A percentile compares a stretch with the other conserved stretches of the same genome.
Evolutionary conservation across 2,797 vertebrate genomes (phyloP).

Genomic region (Cuniculus paca): DNA sequence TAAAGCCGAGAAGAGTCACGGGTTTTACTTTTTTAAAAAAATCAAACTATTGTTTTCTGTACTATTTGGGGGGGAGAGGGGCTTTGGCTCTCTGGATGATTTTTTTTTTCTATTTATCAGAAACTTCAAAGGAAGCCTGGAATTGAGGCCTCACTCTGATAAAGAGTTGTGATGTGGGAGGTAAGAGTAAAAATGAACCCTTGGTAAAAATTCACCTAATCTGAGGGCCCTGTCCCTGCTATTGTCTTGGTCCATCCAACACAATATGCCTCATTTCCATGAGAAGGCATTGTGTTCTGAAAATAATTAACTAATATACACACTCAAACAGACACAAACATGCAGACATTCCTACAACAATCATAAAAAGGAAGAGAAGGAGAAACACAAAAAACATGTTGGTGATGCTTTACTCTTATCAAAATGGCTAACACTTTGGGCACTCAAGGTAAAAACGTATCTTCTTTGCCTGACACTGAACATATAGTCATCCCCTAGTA

Average conservation of each 20-base stretch:
- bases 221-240: not conserved
- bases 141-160: conserved; percentile 17
- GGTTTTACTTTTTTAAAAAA: conserved; percentile 39
- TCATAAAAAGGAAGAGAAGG: conserved; percentile 41
- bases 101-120: conserved; percentile 10
- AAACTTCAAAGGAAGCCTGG: not conserved
- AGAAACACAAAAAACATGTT: conserved; percentile 48
- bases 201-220: not conserved
- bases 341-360: not conserved
- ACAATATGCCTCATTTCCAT: conserved; percentile 29
- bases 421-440: conserved; percentile 17
- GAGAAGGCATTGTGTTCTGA: conserved; percentile 6
- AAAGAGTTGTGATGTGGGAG: not conserved
- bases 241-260: not conserved
- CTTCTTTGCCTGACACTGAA: not conserved
- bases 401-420: conserved; percentile 29
- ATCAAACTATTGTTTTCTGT: not conserved
- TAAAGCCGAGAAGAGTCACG: not conserved
- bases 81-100: not conserved
- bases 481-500: not conserved
- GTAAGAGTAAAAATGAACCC: not conserved
- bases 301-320: conserved; percentile 52
- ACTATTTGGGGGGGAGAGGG: not conserved
- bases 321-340: not conserved
- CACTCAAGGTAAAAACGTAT: conserved; percentile 28